Percentiles rank a stretch among this genome's conserved stretches.
Evolutionary conservation across 2,888 invertebrate species (phyloP).

Genomic region (Philopedon plagiatum): DNA sequence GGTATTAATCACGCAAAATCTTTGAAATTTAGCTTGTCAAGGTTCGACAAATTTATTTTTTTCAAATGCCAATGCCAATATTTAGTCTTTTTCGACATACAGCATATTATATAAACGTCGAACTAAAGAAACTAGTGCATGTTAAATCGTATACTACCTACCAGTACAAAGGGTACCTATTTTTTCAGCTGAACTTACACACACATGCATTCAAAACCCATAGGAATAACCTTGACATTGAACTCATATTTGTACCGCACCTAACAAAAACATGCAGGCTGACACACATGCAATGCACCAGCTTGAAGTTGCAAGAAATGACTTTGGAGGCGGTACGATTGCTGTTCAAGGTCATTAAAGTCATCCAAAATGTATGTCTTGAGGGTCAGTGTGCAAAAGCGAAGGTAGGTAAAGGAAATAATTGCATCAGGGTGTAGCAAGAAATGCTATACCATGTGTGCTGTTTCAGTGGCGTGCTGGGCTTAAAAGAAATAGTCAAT

Average conservation of each 20-base stretch:
- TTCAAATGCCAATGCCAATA: too few species aligned
- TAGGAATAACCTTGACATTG: slow-evolving; percentile 36
- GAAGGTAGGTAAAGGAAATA: slow-evolving; percentile 48
- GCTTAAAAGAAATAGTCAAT: not conserved
- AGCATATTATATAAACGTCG: too few species aligned
- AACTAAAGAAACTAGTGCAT: too few species aligned
- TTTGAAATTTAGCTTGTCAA: too few species aligned
- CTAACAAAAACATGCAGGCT: slow-evolving; percentile 24
- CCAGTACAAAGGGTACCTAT: too few species aligned
- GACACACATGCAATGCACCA: slow-evolving; percentile 37
- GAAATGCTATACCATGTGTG: slow-evolving; percentile 45
- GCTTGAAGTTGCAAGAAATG: slow-evolving; percentile 27
- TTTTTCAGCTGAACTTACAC: not conserved
- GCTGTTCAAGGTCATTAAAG: slow-evolving; percentile 41
- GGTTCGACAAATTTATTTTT: too few species aligned
- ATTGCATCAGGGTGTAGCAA: slow-evolving; percentile 45
- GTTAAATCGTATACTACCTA: too few species aligned
- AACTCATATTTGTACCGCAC: slow-evolving; percentile 27
- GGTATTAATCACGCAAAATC: too few species aligned
- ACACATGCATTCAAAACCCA: not conserved
- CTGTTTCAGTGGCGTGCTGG: slow-evolving; percentile 35
- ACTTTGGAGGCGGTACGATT: slow-evolving; percentile 34
- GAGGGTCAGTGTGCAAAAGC: slow-evolving; percentile 15
- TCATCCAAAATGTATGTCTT: slow-evolving; percentile 40
- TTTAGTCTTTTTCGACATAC: too few species aligned